Percentiles rank a stretch among this genome's conserved stretches.
phyloP scores from a whole-genome alignment of 2,113 vertebrate genomes.

The Callipepla squamata region DNA sequence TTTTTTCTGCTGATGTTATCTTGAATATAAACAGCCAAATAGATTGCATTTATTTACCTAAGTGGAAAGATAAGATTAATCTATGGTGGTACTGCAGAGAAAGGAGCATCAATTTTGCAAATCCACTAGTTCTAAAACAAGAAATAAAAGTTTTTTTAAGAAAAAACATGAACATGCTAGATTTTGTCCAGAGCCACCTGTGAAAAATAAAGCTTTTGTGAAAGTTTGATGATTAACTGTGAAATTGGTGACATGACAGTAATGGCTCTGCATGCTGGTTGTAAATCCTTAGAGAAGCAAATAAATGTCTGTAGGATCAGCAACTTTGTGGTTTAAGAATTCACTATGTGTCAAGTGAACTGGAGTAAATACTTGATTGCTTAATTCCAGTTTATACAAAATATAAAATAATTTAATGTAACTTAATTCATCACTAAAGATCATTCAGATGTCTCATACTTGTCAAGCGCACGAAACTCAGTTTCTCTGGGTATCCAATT shows the following conservation, averaged over 20 bases:
- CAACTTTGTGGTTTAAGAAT: not conserved
- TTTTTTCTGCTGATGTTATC: not conserved
- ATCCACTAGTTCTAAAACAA: not conserved
- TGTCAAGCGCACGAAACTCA: not conserved
- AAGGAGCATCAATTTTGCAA: not conserved
- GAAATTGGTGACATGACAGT: not conserved
- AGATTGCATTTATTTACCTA: not conserved
- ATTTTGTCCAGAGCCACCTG: not conserved
- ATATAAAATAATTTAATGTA: slow-evolving; percentile 47
- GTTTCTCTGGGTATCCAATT: slow-evolving; percentile 12
- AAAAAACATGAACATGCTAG: not conserved
- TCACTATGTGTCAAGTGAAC: not conserved
- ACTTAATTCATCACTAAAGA: slow-evolving; percentile 50
- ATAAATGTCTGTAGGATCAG: not conserved
- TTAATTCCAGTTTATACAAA: slow-evolving; percentile 65
- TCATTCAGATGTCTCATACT: slow-evolving; percentile 34
- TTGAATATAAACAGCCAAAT: not conserved
- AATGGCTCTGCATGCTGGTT: not conserved
- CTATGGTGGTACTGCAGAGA: not conserved
- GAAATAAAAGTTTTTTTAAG: not conserved
- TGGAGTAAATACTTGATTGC: slow-evolving; percentile 21
- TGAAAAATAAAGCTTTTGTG: not conserved
- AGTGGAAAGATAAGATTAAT: not conserved
- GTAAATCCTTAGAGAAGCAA: not conserved
- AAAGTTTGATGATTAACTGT: not conserved